Evolutionary conservation across 1,140 invertebrate species (phyloP).

Genomic region (Euglossa dilemma): DNA sequence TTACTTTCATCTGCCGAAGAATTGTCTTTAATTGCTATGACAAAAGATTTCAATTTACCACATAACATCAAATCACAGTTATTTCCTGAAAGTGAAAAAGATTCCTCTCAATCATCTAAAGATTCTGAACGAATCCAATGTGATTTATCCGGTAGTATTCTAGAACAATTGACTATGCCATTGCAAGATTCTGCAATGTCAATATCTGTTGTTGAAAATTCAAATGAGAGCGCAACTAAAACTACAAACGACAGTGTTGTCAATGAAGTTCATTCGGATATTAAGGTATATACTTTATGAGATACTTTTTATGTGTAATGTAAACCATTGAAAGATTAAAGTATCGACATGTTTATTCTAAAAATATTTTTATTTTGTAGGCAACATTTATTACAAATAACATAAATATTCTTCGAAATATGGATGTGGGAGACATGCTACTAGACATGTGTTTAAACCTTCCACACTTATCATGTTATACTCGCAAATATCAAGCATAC

Average conservation of each 20-base stretch:
- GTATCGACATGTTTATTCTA: conserved; percentile 12
- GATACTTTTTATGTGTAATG: background rate
- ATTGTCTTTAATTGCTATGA: conserved; percentile 84
- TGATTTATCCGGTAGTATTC: conserved; percentile 86
- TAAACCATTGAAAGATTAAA: background rate
- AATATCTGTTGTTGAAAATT: conserved; percentile 63
- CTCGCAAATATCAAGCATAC: conserved; percentile 87
- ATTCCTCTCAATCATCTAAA: conserved; percentile 82
- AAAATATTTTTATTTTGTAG: conserved; percentile 70
- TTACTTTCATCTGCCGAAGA: conserved; percentile 84
- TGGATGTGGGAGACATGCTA: conserved; percentile 91
- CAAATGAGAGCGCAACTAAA: conserved; percentile 69
- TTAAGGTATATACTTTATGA: conserved; percentile 72
- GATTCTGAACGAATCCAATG: conserved; percentile 84
- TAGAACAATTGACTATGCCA: conserved; percentile 87
- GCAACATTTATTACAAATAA: conserved; percentile 82
- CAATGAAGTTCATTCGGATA: conserved; percentile 72
- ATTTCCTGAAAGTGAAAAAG: conserved; percentile 81
- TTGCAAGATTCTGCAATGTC: conserved; percentile 82
- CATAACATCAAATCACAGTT: conserved; percentile 83
- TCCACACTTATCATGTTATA: conserved; percentile 89
- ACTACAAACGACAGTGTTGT: conserved; percentile 60
- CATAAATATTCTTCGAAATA: conserved; percentile 85
- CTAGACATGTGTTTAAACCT: conserved; percentile 90
- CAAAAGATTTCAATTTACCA: conserved; percentile 88